phyloP scores from a whole-genome alignment of 2,888 invertebrate genomes.

The Cerastoderma edule region DNA sequence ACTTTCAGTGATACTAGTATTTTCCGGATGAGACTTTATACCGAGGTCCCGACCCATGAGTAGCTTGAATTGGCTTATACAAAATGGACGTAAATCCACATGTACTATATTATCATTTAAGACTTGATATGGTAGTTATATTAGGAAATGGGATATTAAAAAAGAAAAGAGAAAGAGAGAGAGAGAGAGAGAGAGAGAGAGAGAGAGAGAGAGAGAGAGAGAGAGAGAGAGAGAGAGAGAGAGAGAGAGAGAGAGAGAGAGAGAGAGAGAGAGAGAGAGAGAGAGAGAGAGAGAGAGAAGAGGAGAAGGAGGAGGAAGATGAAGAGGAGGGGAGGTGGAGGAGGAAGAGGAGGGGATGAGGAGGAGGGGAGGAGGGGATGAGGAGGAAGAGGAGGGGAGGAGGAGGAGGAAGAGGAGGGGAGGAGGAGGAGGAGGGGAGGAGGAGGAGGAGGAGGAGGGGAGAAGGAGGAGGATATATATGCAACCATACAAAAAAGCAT shows the following conservation, averaged over 20 bases:
- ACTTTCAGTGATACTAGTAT: not conserved
- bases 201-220: constrained; percentile 1
- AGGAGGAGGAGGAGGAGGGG: not conserved
- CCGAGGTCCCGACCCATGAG: not conserved
- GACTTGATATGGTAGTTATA: not conserved
- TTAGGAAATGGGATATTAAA: not conserved
- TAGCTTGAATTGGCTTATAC: not conserved
- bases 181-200: constrained; percentile 1
- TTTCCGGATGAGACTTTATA: not conserved
- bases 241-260: not conserved
- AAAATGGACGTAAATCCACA: not conserved
- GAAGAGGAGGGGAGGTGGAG: not conserved
- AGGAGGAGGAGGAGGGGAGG: not conserved
- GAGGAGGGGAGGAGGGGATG: not conserved
- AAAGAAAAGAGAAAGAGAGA: not conserved
- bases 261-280: not conserved
- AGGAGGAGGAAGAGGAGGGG: not conserved
- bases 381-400: not conserved
- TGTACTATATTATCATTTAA: not conserved
- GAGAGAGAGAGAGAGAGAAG: not conserved
- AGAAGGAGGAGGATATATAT: not conserved
- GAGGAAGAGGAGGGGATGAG: not conserved
- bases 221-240: not conserved
- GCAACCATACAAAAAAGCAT: too few relatives aligned
- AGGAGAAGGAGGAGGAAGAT: not conserved